Evolutionary conservation across 2,888 invertebrate genomes (phyloP), one percentile per base, ranked within the genome.

Genomic region (Drosophila fungiperda): DNA sequence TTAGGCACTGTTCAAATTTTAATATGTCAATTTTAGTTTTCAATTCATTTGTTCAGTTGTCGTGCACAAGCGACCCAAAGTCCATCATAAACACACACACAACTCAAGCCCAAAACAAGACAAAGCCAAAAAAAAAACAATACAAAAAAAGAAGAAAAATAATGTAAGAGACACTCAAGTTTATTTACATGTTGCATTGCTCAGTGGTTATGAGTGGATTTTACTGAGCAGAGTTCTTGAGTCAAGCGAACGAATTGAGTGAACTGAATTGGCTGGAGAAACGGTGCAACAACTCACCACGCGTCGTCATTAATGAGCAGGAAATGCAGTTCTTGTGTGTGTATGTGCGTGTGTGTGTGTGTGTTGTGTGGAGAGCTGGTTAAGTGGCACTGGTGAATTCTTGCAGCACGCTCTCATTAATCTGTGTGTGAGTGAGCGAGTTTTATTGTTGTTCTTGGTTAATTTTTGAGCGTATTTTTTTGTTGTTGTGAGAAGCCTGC

Each of bases 101-200:
- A 66, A 57, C 54, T n/a, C 11, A 50, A 60, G 59, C 64, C 73
- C 63, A 65, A 64, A 78, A 60, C 67, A 48, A 20, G 59, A 60
- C 78, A 55, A 72, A 72, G 45, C 60, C 62, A 40, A 68, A 62
- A 23, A 45, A 23, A 45, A 40, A 40, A 17, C 15, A 17, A 38
- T 26, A 38, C 11, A 38, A 38, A 17, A 8, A 4, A 8, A 2
- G 9, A 9, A 20, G 23, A 15, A 45, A 26, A 26, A 26, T 2
- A 26, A 26, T 6, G 5, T 29, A 29, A 23, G 45, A 45, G 23
- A 23, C 68, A 63, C 71, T 68, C 57, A 66, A 42, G 50, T 76
- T 79, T 74, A 90, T 90, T 90, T 88, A 88, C 89, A 88, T 76
- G 80, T 80, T 78, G 75, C 80, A 67, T 53, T 67, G 72, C 55